Base-by-base conservation (phyloP, 37 sponge, comb jelly and placozoan genomes). In the Bolinopsis microptera region DNA sequence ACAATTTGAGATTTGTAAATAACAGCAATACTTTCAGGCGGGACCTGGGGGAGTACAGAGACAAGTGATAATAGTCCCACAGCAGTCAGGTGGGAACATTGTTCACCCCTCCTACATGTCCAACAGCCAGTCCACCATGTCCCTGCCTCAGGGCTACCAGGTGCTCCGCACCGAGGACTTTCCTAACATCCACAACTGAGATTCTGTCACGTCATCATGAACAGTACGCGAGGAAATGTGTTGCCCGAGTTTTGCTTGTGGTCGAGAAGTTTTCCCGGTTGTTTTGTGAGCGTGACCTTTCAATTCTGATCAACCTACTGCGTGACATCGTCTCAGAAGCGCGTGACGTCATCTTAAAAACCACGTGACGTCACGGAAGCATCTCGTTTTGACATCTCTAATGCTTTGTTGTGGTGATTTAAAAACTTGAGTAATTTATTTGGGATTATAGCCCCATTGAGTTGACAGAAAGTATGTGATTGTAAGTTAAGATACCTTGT, bases 31-130 rank as follows among this genome's bases (percentile, higher is more conserved):
- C n/a, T n/a, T 48, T 18, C 61, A 48, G 61, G 61, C 61, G 5
- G 61, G 61, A 18, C 61, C 61, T 16, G 80, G 80, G 28, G 80
- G 35, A 1, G 32, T 77, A 13, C 80, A 77, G 80, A 34, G 80
- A 33, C 80, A 77, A 77, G 80, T 77, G 80, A 77, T 77, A 27
- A 28, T 77, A 34, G 32, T 77, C 21, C 80, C 80, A 0, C 80
- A 77, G 21, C 36, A 32, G 80, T 48, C 61, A 48, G 80, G 35
- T 1, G 74, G 74, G 30, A 28, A 5, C 18, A 32, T 77, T 18
- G 35, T 16, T 18, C 80, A 77, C 36, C 80, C 80, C 36, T 77
- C 80, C 36, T 77, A 35, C 80, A 31, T 77, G 36, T 48, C 61
- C 5, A 48, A 48, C 61, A 32, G 36, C 21, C 36, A 35, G 36